A percentile compares a stretch with the other conserved stretches of the same genome.
Evolutionary conservation across 2,888 invertebrate genomes (phyloP).

Genomic region (Oscheius sp.): DNA sequence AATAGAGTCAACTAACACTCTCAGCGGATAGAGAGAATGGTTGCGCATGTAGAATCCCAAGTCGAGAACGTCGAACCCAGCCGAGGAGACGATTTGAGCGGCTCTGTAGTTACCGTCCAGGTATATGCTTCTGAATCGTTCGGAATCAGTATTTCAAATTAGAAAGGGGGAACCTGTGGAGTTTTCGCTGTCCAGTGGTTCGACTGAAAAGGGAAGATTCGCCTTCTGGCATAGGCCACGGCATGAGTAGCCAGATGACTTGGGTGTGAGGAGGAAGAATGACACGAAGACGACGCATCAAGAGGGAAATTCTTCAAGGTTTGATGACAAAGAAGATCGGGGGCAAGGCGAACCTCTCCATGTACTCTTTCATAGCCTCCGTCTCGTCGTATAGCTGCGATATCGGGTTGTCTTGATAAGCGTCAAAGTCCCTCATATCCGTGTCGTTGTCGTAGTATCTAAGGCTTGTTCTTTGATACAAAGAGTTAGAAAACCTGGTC

Average conservation of each 20-base stretch:
- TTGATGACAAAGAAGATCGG: not conserved
- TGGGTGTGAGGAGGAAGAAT: slow-evolving; percentile 42
- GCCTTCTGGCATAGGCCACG: slow-evolving; percentile 23
- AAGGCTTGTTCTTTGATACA: not conserved
- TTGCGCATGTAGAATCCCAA: slow-evolving; percentile 48
- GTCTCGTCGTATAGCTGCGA: slow-evolving; percentile 20
- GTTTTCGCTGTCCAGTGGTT: slow-evolving; percentile 7
- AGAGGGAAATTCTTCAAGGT: slow-evolving; percentile 39
- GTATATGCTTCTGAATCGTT: slow-evolving; percentile 41
- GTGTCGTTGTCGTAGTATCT: slow-evolving; percentile 26
- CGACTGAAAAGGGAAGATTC: not conserved
- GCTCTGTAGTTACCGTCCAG: slow-evolving; percentile 53
- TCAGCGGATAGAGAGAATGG: slow-evolving; percentile 41
- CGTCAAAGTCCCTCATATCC: slow-evolving; percentile 12
- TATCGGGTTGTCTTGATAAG: slow-evolving; percentile 10
- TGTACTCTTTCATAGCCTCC: slow-evolving; percentile 30
- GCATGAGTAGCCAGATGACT: slow-evolving; percentile 39
- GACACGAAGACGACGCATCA: slow-evolving; percentile 41
- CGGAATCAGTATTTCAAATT: not conserved
- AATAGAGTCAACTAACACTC: slow-evolving; percentile 39
- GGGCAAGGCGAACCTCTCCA: slow-evolving; percentile 13
- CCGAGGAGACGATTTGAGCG: slow-evolving; percentile 47
- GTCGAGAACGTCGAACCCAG: slow-evolving; percentile 59
- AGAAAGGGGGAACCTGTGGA: slow-evolving; percentile 3
- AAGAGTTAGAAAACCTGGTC: slow-evolving; percentile 43